Conservation (phyloP, 2,797 vertebrate genomes). For the Oryzias dopingdopingensis region DNA sequence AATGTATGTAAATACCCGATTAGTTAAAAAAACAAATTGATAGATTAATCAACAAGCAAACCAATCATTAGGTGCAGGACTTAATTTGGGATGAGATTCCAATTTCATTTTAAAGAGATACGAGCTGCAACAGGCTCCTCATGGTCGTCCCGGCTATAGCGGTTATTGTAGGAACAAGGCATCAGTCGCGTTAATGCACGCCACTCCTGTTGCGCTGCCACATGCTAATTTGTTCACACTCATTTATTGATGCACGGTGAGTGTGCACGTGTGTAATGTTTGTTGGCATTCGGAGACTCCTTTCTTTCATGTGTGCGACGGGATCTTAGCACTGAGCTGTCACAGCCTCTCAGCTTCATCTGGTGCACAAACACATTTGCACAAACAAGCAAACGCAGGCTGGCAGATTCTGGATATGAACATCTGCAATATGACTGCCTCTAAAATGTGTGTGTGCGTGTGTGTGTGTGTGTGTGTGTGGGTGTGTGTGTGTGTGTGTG, state of each 20-base stretch:
- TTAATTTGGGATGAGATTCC: no score
- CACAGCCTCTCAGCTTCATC: constrained; percentile 56
- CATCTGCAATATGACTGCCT: constrained; percentile 60
- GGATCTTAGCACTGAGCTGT: constrained; percentile 55
- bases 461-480: background rate
- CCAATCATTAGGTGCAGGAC: no score
- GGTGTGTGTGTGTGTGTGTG: constrained; percentile 7
- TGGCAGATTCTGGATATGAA: constrained; percentile 55
- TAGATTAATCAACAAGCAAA: no score
- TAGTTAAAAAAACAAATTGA: no score
- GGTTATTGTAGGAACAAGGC: no score
- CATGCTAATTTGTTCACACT: constrained; percentile 16
- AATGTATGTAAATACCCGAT: no score
- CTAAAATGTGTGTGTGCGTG: constrained; percentile 18
- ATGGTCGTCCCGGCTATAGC: no score
- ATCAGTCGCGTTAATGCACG: no score
- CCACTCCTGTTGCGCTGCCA: no score
- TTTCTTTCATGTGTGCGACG: constrained; percentile 59
- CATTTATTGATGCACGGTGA: constrained; percentile 47
- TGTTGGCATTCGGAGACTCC: constrained; percentile 2
- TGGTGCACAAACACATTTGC: constrained; percentile 15
- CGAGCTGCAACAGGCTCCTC: no score
- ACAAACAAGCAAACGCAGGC: constrained; percentile 46
- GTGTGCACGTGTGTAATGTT: constrained; percentile 1
- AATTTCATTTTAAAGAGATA: no score